phyloP scores from a whole-genome alignment of 64 coral and sea anemone genomes.

The Montipora sp. region DNA sequence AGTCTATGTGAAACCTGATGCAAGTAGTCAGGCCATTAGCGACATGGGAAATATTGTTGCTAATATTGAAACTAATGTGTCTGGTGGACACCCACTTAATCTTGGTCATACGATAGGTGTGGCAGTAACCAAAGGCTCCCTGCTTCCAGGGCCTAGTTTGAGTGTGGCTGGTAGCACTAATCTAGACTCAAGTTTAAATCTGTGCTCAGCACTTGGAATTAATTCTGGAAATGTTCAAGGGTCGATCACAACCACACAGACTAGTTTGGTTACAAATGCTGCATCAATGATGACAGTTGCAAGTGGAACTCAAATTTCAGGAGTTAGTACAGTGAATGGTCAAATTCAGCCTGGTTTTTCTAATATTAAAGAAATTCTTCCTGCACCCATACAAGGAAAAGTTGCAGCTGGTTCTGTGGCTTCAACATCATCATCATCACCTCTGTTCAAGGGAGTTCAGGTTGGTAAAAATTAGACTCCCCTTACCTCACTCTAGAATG shows the following conservation, averaged over 20 bases:
- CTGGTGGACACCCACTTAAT: constrained; percentile 81
- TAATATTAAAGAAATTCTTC: constrained; percentile 86
- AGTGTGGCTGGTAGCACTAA: constrained; percentile 31
- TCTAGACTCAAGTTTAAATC: constrained; percentile 80
- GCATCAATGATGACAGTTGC: constrained; percentile 56
- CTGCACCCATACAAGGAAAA: constrained; percentile 72
- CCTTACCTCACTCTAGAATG: background rate
- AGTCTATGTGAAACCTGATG: constrained; percentile 64
- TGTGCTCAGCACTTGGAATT: constrained; percentile 61
- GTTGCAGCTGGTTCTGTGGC: constrained; percentile 51
- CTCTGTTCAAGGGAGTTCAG: constrained; percentile 52
- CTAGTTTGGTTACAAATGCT: constrained; percentile 65
- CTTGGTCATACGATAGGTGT: constrained; percentile 51
- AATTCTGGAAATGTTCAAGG: constrained; percentile 54
- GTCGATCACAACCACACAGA: constrained; percentile 53
- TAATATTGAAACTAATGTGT: constrained; percentile 89
- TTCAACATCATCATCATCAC: constrained; percentile 53
- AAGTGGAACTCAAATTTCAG: constrained; percentile 42
- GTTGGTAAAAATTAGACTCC: background rate
- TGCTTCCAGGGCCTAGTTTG: constrained; percentile 43
- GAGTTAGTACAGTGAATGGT: constrained; percentile 31
- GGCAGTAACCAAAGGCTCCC: constrained; percentile 33
- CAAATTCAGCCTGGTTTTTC: constrained; percentile 29
- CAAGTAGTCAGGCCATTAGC: constrained; percentile 91
- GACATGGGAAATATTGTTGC: constrained; percentile 96